Percentiles rank a stretch among this genome's conserved stretches.
Evolutionary conservation across 2,797 vertebrate species (phyloP).

Genomic region (Lerista edwardsae): DNA sequence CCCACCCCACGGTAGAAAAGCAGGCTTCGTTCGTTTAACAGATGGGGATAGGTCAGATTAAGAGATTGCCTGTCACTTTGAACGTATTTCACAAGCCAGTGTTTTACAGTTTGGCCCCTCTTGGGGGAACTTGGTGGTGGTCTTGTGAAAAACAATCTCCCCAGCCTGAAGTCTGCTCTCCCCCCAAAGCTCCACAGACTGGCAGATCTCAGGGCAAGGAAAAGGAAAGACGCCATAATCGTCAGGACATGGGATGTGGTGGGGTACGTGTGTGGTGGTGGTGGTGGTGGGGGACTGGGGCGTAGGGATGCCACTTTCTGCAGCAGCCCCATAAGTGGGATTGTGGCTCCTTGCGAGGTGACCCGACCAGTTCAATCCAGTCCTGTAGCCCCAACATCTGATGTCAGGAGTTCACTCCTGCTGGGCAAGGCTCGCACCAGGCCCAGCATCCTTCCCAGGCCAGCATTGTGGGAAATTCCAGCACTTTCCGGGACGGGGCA

Average conservation of each 20-base stretch:
- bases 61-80: neutral
- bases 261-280: too few species aligned
- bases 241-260: neutral
- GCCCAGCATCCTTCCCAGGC: neutral
- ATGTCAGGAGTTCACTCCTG: neutral
- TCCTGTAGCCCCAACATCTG: neutral
- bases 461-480: neutral
- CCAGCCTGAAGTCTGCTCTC: too few species aligned
- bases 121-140: too few species aligned
- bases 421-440: neutral
- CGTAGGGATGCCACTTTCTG: neutral
- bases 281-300: too few species aligned
- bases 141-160: too few species aligned
- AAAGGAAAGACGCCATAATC: too few species aligned
- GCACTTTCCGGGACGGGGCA: neutral
- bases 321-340: too few species aligned
- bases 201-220: too few species aligned
- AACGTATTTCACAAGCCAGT: neutral
- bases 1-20: neutral
- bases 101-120: too few species aligned
- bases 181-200: too few species aligned
- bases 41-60: neutral
- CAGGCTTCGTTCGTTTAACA: neutral
- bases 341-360: too few species aligned
- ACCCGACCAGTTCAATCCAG: neutral